Conservation (phyloP, 2,113 vertebrate genomes). For the Sardina pilchardus region DNA sequence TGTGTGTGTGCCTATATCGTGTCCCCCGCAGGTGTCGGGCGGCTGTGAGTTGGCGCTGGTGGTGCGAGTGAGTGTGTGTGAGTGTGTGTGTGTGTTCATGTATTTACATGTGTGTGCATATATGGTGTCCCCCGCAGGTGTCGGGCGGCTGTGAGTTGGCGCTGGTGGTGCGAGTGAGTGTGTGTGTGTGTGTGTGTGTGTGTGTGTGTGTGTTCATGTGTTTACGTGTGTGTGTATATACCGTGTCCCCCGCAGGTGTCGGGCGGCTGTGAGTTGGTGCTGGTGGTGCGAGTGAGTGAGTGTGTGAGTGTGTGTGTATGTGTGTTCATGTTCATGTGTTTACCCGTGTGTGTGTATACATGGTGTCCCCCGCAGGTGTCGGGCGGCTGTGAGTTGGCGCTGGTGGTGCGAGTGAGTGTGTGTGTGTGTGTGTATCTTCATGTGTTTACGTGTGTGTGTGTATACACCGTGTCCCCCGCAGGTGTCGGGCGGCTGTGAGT, state of each 20-base stretch:
- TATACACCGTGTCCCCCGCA: constrained; percentile 49
- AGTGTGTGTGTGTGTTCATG: neutral
- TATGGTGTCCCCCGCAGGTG: constrained; percentile 69
- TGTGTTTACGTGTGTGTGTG: neutral
- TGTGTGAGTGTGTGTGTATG: no score
- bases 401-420: constrained; percentile 90
- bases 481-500: constrained; percentile 96
- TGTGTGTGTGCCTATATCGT: neutral
- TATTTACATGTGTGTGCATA: neutral
- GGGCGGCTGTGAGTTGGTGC: constrained; percentile 94
- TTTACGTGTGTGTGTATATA: neutral
- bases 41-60: constrained; percentile 97
- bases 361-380: constrained; percentile 78
- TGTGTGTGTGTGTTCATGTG: neutral
- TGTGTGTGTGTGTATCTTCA: neutral
- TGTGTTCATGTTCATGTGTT: neutral
- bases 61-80: constrained; percentile 88
- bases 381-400: constrained; percentile 94
- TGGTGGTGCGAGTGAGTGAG: constrained; percentile 92
- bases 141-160: constrained; percentile 97
- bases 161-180: constrained; percentile 90
- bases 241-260: constrained; percentile 78
- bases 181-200: neutral
- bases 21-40: constrained; percentile 83
- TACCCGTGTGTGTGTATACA: neutral